Evolutionary conservation across 2,113 vertebrate genomes (phyloP), one percentile per base, ranked within the genome.

Genomic region (Anguilla rostrata): DNA sequence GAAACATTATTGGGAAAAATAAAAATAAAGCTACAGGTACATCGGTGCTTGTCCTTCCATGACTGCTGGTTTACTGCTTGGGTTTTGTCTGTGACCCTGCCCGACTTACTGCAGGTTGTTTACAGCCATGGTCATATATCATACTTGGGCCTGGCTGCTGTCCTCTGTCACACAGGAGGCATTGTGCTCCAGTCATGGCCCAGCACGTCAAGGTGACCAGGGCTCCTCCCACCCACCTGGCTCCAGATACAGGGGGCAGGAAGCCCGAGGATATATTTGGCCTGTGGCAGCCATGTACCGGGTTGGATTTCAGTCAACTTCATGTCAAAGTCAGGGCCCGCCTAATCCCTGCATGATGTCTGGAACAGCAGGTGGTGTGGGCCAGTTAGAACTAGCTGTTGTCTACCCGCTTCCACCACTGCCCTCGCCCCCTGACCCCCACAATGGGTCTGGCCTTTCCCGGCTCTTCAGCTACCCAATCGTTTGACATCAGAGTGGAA

Each of bases 301-400:
- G 78, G 34, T 80, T 16, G 29, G 34, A 40, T 80, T 80, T 39
- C 78, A 80, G 34, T 39, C 29, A 39, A 80, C 78, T 80, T 14
- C 75, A 78, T 78, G 75, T 78, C 75, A 78, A 39, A 78, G 22
- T n/a, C 34, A 39, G 6, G 11, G 75, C 75, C 22, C 15, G n/a
- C n/a, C n/a, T 34, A 78, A 78, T 78, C 75, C 75, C 75, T 39
- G n/a, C 75, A 34, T 78, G 75, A 78, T 78, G 78, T 39, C 34
- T 39, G 34, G 78, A 80, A 80, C 39, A 80, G 78, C 78, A 80
- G 78, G 78, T 80, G 78, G 34, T 80, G 29, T 39, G 78, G 78
- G 78, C 12, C 39, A 39, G 78, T 15, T 14, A 80, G 78, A 6
- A 39, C 18, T 14, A 39, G 78, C 12, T 80, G 78, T 39, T 40